Evolutionary conservation across 2,888 invertebrate species (phyloP), one percentile per base, ranked within the genome.

Genomic region (Tetropium fuscum): DNA sequence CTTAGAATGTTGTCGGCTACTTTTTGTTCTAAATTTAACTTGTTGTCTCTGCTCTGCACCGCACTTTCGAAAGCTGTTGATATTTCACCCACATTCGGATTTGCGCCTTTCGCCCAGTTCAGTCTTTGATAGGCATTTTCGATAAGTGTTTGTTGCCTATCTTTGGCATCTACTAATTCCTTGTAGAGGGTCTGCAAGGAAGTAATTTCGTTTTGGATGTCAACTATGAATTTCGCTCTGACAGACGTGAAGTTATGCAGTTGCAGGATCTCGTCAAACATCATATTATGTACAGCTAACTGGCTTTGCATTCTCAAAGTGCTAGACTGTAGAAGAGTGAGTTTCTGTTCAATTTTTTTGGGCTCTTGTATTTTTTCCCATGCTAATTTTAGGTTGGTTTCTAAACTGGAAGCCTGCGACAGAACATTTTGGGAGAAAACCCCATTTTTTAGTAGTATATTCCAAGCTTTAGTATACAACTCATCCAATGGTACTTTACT

Each of bases 81-180:
- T 16, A 90, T 85, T 63, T 88, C 86, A 2, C 83, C 82, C 8
- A 91, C 83, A 22, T 88, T 87, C 0, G 92, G 93, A 83, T 95
- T 94, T 0, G 93, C 94, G 8, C 81, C 95, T 4, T 91, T 91
- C 0, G 94, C 94, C 95, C 95, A 95, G 75, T 93, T 92, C 48
- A 95, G 84, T 40, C 91, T 83, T 77, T 91, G 91, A 43, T 85
- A 84, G 11, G 88, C 87, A 68, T 87, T 86, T 11, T 84, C 81
- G 36, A 89, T 87, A 32, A 91, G 70, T 13, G 68, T 67, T 41
- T 80, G 79, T 69, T 90, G 88, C 60, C 87, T 87, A 10, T 87
- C 87, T 49, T 86, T 83, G 34, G 90, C 87, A 78, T 88, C 76
- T 1, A 61, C 64, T 71, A 94, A 76, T 70, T 90, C 80, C 56